Conservation (phyloP, 1,140 invertebrate species). For the Drosophila santomea region DNA sequence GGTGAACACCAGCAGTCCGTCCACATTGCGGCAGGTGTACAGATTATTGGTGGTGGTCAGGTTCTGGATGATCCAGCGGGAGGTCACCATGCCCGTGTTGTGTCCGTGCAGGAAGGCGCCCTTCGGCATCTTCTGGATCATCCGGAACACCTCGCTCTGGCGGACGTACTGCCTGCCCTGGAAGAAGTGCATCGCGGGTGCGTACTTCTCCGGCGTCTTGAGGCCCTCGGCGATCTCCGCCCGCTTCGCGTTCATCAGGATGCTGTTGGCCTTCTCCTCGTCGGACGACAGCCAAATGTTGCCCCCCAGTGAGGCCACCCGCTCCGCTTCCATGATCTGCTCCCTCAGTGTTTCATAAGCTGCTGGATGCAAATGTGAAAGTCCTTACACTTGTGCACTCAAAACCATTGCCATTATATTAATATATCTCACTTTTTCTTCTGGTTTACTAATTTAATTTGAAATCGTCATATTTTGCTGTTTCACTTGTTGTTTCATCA, state of each 20-base stretch:
- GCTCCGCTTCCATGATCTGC: slow-evolving; percentile 77
- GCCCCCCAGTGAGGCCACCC: slow-evolving; percentile 64
- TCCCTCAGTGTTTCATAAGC: slow-evolving; percentile 76
- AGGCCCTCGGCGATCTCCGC: slow-evolving; percentile 74
- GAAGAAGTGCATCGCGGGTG: slow-evolving; percentile 89
- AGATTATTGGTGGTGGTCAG: slow-evolving; percentile 89
- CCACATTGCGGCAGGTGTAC: slow-evolving; percentile 88
- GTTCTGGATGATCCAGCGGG: slow-evolving; percentile 88
- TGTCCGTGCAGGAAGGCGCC: slow-evolving; percentile 91
- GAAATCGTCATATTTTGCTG: background rate
- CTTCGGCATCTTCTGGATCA: slow-evolving; percentile 90
- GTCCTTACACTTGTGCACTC: background rate
- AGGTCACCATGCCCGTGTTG: slow-evolving; percentile 88
- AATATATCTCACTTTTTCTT: too few relatives aligned
- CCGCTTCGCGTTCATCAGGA: slow-evolving; percentile 80
- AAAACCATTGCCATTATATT: background rate
- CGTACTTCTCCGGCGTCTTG: slow-evolving; percentile 78
- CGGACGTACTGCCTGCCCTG: slow-evolving; percentile 87
- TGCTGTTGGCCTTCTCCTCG: slow-evolving; percentile 79
- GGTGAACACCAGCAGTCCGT: slow-evolving; percentile 82
- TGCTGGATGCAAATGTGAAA: background rate
- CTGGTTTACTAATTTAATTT: too few relatives aligned
- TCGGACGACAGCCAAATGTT: slow-evolving; percentile 72
- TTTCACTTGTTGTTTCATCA: background rate
- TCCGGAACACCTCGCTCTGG: slow-evolving; percentile 88